Evolutionary conservation across 2,113 vertebrate genomes (phyloP).

Genomic region (Eolophus roseicapilla): DNA sequence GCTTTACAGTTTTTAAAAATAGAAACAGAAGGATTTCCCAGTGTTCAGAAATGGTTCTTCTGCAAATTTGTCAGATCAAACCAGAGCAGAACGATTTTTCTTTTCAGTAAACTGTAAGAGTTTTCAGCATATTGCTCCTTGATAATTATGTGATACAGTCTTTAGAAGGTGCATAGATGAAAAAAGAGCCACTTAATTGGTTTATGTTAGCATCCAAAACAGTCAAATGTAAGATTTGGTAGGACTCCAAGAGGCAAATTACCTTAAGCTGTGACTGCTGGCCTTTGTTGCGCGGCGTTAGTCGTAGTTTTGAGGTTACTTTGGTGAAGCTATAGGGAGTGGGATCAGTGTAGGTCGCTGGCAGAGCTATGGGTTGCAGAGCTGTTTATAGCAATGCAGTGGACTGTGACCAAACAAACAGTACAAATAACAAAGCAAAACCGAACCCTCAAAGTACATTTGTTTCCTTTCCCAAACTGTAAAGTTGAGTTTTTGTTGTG

Average conservation of each 20-base stretch:
- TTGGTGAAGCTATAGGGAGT: slow-evolving; percentile 65
- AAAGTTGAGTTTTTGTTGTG: slow-evolving; percentile 44
- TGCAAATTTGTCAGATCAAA: slow-evolving; percentile 71
- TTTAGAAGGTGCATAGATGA: slow-evolving; percentile 75
- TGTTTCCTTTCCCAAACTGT: slow-evolving; percentile 31
- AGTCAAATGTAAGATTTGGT: slow-evolving; percentile 63
- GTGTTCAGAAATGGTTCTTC: slow-evolving; percentile 66
- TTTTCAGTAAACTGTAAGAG: slow-evolving; percentile 70
- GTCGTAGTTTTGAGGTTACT: slow-evolving; percentile 66
- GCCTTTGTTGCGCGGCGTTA: slow-evolving; percentile 27
- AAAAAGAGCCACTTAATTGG: slow-evolving; percentile 72
- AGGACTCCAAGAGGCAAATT: slow-evolving; percentile 70
- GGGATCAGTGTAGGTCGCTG: slow-evolving; percentile 67
- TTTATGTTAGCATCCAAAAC: slow-evolving; percentile 70
- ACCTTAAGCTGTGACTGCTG: slow-evolving; percentile 53
- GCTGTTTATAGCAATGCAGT: slow-evolving; percentile 66
- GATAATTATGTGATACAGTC: slow-evolving; percentile 75
- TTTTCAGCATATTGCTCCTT: slow-evolving; percentile 77
- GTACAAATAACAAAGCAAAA: slow-evolving; percentile 62
- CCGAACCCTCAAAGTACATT: slow-evolving; percentile 50
- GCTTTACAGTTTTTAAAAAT: slow-evolving; percentile 75
- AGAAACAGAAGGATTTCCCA: slow-evolving; percentile 70
- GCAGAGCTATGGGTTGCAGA: slow-evolving; percentile 68
- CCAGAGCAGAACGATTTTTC: slow-evolving; percentile 70
- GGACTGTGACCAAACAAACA: slow-evolving; percentile 68